Base-by-base conservation (phyloP, 2,797 vertebrate species). In the Coranthus polyacanthus region DNA sequence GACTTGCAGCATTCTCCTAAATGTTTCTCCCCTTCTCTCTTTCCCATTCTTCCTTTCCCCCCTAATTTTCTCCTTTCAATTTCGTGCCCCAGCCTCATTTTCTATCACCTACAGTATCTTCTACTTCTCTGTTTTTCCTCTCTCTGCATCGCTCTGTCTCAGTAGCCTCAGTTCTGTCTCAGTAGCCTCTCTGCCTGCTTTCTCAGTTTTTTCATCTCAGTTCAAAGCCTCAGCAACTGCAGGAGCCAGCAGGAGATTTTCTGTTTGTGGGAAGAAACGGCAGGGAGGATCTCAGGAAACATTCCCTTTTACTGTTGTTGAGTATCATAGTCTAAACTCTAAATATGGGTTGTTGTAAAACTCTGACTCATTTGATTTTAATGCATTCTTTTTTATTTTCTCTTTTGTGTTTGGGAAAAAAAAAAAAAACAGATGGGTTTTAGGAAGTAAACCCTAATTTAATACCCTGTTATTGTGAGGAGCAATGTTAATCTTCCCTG, bases 191-290 rank as follows among this genome's bases (percentile, higher is more conserved):
- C 62, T 78, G 74, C 50, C 38, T 72, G 79, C 67, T 85, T 87
- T 85, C 71, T 76, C 47, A 45, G 39, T 72, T 79, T 86, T 82
- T 83, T 85, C 77, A 88, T 88, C 83, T 83, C 73, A 84, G 88
- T 92, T 92, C 91, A 91, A 92, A 92, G 91, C 80, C 53, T 57
- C 52, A 68, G 80, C 78, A 83, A 82, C 87, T 65, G 68, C 88
- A 76, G 67, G 62, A 90, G 81, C 78, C 88, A 89, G 89, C 88
- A 88, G 82, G 89, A 90, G 80, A 78, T 80, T 84, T 88, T 86
- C 77, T 88, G 82, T 90, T 91, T 88, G 87, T 87, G 76, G 79
- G 84, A 88, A 87, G 76, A 79, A 81, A 73, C 61, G 49, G 81
- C 78, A 68, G 84, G 85, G 78, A 70, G 62, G 76, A 87, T 90